These are phyloP conservation scores for Erinaceus europaeus DNA, from an alignment of 2,113 vertebrate species.

Conservation along the genomic window DNA sequence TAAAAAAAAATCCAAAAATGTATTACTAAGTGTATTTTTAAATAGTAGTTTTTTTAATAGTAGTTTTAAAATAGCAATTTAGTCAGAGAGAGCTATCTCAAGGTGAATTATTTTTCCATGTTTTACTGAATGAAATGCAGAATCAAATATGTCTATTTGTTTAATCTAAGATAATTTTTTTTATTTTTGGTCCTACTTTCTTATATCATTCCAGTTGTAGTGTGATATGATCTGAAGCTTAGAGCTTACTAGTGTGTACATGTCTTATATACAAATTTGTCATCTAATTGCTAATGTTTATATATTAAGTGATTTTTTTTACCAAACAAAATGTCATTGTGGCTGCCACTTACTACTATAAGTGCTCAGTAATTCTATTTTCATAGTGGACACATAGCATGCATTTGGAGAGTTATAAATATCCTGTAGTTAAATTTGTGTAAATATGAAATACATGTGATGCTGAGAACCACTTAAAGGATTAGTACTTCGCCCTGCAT, in stretches of 20 bases:
- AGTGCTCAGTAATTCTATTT: not conserved
- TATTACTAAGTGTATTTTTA: constrained; percentile 66
- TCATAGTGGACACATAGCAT: not conserved
- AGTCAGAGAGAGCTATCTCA: constrained; percentile 53
- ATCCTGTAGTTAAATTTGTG: not conserved
- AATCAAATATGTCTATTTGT: constrained; percentile 29
- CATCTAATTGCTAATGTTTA: not conserved
- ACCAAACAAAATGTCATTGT: not conserved
- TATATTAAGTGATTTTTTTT: not conserved
- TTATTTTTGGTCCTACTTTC: constrained; percentile 32
- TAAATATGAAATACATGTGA: not conserved
- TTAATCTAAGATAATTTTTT: constrained; percentile 4
- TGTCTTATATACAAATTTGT: not conserved
- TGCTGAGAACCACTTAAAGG: not conserved
- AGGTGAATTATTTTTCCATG: constrained; percentile 43
- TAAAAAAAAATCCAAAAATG: not conserved
- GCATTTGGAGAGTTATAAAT: not conserved
- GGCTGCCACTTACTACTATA: not conserved
- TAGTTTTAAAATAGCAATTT: no score
- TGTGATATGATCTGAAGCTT: not conserved
- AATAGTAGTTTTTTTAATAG: constrained; percentile 67
- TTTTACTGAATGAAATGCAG: constrained; percentile 42
- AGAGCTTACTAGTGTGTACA: not conserved
- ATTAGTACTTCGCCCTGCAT: not conserved
- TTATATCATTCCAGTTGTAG: not conserved